Evolutionary conservation across 2,113 vertebrate species (phyloP).

Genomic region (Phalacrocorax aristotelis): DNA sequence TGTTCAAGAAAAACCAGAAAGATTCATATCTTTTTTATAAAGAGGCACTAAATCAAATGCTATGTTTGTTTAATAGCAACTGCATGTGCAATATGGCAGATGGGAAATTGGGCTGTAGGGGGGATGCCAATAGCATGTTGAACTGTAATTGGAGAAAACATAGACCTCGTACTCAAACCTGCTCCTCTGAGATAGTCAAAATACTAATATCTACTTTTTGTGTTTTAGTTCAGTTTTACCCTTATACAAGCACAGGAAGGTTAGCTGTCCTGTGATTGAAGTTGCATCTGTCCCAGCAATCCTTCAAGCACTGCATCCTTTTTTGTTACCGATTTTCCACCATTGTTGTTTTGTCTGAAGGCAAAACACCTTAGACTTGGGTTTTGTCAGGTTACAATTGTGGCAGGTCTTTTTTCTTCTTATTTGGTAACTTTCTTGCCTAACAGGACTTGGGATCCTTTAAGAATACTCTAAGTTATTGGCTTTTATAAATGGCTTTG

Average conservation of each 20-base stretch:
- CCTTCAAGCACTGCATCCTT: not conserved
- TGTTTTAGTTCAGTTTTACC: not conserved
- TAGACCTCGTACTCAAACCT: not conserved
- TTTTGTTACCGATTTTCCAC: not conserved
- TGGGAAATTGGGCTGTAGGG: not conserved
- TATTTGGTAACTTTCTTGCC: not conserved
- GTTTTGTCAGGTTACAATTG: not conserved
- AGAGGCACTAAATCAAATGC: not conserved
- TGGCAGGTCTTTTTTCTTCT: not conserved
- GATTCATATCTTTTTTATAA: not conserved
- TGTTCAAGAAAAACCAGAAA: not conserved
- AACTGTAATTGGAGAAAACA: not conserved
- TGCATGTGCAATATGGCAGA: not conserved
- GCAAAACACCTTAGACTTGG: not conserved
- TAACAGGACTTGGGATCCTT: not conserved
- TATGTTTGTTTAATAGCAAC: not conserved
- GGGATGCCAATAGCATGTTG: not conserved
- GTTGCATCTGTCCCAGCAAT: not conserved
- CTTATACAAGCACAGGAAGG: not conserved
- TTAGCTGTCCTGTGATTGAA: not conserved
- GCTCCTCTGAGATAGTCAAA: not conserved
- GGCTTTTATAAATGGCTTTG: not conserved
- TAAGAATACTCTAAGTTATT: not conserved
- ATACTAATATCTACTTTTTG: not conserved
- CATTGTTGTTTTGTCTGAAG: not conserved